A percentile compares a stretch with the other conserved stretches of the same genome.
Conservation (phyloP, 2,113 vertebrate species). For the Eonycteris spelaea region DNA sequence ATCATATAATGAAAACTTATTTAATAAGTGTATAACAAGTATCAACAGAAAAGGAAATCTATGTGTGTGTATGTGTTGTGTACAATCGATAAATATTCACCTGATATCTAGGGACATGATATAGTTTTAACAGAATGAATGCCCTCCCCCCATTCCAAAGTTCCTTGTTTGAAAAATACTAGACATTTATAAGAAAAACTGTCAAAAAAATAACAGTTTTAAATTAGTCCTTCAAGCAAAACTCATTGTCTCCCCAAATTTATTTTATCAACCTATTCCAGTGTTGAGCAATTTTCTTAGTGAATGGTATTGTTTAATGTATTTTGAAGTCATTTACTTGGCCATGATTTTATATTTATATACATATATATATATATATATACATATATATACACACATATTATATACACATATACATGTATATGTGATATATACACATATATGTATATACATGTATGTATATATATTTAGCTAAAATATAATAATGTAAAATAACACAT, state of each 20-base stretch:
- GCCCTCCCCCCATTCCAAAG: neutral
- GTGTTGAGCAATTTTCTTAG: slow-evolving; percentile 69
- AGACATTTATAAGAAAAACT: slow-evolving; percentile 1
- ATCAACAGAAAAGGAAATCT: neutral
- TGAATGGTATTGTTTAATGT: slow-evolving; percentile 56
- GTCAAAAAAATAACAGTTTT: neutral
- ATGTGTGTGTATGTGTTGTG: neutral
- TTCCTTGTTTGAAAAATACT: neutral
- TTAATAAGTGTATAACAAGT: neutral
- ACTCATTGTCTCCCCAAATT: slow-evolving; percentile 16
- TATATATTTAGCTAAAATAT: slow-evolving; percentile 48
- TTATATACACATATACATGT: too few relatives aligned
- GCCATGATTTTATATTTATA: slow-evolving; percentile 10
- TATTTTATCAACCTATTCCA: slow-evolving; percentile 47
- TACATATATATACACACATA: too few relatives aligned
- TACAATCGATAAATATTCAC: neutral
- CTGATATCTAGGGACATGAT: neutral
- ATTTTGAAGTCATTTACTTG: slow-evolving; percentile 68
- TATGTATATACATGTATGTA: too few relatives aligned
- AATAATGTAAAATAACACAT: slow-evolving; percentile 70
- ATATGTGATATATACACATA: too few relatives aligned
- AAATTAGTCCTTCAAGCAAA: slow-evolving; percentile 65
- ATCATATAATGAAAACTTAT: neutral
- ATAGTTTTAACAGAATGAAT: neutral
- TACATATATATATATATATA: too few relatives aligned